Evolutionary conservation across 2,888 invertebrate species (phyloP).

Genomic region (Laspeyria flexula): DNA sequence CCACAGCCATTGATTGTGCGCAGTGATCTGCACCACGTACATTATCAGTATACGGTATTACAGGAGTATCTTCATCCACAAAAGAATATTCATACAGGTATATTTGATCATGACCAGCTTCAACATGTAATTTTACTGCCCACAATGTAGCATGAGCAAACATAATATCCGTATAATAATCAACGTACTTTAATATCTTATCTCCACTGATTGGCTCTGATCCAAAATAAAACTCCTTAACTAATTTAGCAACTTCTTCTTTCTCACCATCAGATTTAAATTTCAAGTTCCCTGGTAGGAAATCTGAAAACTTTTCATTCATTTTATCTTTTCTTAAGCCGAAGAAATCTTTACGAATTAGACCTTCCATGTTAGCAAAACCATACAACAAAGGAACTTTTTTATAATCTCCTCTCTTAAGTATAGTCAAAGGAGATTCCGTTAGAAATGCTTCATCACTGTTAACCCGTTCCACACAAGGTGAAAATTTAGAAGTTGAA

Average conservation of each 20-base stretch:
- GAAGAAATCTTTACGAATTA: conserved; percentile 32
- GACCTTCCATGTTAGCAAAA: conserved; percentile 52
- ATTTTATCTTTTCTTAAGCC: conserved; percentile 53
- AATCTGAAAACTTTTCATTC: conserved; percentile 64
- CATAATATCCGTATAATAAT: conserved; percentile 54
- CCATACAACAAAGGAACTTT: conserved; percentile 49
- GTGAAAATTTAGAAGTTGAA: conserved; percentile 41
- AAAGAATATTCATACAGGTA: conserved; percentile 56
- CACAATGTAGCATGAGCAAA: conserved; percentile 43
- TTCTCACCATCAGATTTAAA: conserved; percentile 48
- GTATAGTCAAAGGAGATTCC: conserved; percentile 43
- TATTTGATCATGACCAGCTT: conserved; percentile 47
- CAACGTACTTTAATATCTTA: conserved; percentile 45
- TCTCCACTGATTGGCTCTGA: conserved; percentile 39
- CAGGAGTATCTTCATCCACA: conserved; percentile 38
- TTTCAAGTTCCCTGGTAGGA: conserved; percentile 58
- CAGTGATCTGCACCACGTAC: conserved; percentile 51
- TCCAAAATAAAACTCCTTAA: conserved; percentile 58
- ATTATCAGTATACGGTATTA: conserved; percentile 40
- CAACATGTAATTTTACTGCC: conserved; percentile 41
- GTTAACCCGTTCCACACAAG: conserved; percentile 42
- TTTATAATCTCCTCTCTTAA: conserved; percentile 36
- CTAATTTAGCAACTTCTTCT: conserved; percentile 41
- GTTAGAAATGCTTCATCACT: conserved; percentile 40
- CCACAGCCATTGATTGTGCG: conserved; percentile 46